phyloP scores from a whole-genome alignment of 2,797 vertebrate genomes.

The Sardinella longiceps region DNA sequence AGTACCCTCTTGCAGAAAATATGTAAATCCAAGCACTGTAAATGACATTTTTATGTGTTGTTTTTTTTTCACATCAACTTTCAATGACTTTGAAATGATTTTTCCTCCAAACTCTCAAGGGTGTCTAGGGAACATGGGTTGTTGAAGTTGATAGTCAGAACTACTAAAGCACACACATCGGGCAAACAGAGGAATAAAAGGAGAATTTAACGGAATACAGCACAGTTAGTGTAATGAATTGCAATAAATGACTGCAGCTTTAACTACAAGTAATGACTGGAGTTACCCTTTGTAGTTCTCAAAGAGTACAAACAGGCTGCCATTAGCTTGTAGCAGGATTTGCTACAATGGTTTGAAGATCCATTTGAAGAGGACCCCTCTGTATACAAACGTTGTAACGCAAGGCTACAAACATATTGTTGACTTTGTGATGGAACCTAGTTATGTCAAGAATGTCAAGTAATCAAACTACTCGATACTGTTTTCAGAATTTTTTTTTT shows the following conservation, averaged over 20 bases:
- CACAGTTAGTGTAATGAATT: background rate
- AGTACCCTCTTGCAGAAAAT: too few relatives aligned
- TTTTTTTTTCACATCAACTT: too few relatives aligned
- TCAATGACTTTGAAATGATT: too few relatives aligned
- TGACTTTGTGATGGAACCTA: background rate
- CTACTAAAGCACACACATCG: background rate
- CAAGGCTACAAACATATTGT: background rate
- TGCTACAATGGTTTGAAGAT: background rate
- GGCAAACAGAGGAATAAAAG: background rate
- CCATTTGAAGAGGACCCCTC: background rate
- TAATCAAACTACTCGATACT: slow-evolving; percentile 14
- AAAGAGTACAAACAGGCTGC: background rate
- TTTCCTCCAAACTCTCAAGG: too few relatives aligned
- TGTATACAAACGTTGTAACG: background rate
- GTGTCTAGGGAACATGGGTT: too few relatives aligned
- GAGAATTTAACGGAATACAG: background rate
- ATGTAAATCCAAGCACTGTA: too few relatives aligned
- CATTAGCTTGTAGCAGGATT: background rate
- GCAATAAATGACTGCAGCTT: background rate
- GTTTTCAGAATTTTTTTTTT: slow-evolving; percentile 63
- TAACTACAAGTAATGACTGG: too few relatives aligned
- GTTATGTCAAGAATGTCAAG: background rate
- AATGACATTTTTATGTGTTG: too few relatives aligned
- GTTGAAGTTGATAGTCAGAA: too few relatives aligned
- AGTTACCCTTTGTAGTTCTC: background rate